phyloP scores from a whole-genome alignment of 1,140 invertebrate genomes.

The Teleopsis dalmanni region DNA sequence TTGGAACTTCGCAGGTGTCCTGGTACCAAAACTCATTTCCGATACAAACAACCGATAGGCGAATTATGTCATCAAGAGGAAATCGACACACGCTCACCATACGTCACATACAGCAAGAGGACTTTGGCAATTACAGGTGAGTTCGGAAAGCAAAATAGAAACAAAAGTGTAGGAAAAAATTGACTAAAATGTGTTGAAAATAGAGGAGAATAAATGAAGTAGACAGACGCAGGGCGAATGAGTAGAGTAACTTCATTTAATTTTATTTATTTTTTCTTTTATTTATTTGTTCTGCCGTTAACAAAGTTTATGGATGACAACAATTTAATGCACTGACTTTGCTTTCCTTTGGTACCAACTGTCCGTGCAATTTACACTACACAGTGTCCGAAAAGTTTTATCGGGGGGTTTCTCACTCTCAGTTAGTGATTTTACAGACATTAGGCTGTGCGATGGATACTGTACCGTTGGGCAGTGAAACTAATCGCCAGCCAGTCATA shows the following conservation, averaged over 20 bases:
- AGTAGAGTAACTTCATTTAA: neutral
- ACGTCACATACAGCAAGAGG: slow-evolving; percentile 55
- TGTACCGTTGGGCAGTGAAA: slow-evolving; percentile 12
- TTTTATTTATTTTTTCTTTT: no score
- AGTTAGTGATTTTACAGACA: no score
- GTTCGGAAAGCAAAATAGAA: slow-evolving; percentile 18
- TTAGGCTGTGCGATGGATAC: slow-evolving; percentile 19
- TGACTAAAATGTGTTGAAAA: neutral
- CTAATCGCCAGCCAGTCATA: slow-evolving; percentile 14
- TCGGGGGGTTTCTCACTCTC: no score
- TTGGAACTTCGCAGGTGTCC: slow-evolving; percentile 45
- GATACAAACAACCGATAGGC: slow-evolving; percentile 54
- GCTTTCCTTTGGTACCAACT: no score
- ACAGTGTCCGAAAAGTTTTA: no score
- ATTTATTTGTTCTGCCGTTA: no score
- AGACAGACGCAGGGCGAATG: neutral
- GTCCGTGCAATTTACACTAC: no score
- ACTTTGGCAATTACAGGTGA: slow-evolving; percentile 62
- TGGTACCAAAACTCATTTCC: slow-evolving; percentile 63
- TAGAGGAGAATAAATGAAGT: neutral
- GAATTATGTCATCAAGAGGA: slow-evolving; percentile 53
- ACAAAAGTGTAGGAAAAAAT: neutral
- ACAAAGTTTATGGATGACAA: no score
- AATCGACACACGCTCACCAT: slow-evolving; percentile 58
- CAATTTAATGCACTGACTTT: no score